Evolutionary conservation across 2,113 vertebrate species (phyloP).

Genomic region (Scolopax mira): DNA sequence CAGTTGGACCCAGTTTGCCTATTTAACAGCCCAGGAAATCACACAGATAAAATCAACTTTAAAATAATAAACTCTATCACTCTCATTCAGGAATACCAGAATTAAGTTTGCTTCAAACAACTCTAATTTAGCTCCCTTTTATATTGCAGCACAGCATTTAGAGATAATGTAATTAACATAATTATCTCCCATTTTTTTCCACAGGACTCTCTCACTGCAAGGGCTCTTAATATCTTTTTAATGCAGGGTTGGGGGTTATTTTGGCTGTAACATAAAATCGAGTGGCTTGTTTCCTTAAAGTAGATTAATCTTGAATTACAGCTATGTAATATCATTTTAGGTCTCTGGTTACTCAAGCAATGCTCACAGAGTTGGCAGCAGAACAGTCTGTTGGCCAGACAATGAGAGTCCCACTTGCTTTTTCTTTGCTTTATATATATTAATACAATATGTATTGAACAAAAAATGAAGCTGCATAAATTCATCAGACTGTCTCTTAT

Average conservation of each 20-base stretch:
- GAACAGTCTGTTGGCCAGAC: background rate
- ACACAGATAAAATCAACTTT: background rate
- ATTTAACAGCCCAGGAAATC: background rate
- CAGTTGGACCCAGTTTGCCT: background rate
- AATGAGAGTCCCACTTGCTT: background rate
- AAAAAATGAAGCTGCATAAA: background rate
- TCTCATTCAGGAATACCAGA: background rate
- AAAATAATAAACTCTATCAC: background rate
- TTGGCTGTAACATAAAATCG: background rate
- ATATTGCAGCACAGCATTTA: background rate
- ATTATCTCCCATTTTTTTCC: background rate
- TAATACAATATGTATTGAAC: background rate
- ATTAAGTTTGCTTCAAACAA: slow-evolving; percentile 8
- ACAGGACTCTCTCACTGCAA: background rate
- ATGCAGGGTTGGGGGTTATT: background rate
- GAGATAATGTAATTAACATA: background rate
- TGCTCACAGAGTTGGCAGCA: background rate
- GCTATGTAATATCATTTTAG: slow-evolving; percentile 12
- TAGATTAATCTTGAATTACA: slow-evolving; percentile 27
- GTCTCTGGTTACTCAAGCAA: background rate
- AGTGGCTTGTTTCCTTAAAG: slow-evolving; percentile 28
- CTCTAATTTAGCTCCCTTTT: background rate
- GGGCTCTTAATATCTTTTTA: background rate
- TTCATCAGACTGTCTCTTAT: background rate
- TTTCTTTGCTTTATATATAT: background rate